A percentile compares a stretch with the other conserved stretches of the same genome.
Conservation (phyloP, 2,113 vertebrate genomes). For the Tachuris rubrigastra region DNA sequence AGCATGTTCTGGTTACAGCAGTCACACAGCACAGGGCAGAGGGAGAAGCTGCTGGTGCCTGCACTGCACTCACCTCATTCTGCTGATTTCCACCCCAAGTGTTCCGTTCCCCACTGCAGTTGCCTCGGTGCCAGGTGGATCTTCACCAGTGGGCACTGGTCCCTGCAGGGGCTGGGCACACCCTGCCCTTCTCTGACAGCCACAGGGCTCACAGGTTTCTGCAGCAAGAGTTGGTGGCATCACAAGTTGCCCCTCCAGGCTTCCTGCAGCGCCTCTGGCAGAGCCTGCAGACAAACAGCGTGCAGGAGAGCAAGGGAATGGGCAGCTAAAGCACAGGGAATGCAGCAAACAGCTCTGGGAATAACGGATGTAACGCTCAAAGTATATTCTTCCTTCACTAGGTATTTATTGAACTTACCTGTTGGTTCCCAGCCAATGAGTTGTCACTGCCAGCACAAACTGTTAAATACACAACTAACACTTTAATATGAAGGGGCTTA, state of each 20-base stretch:
- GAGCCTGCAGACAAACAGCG: not conserved
- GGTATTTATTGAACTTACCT: not conserved
- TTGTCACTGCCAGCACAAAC: not conserved
- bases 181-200: not conserved
- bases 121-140: not conserved
- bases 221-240: not conserved
- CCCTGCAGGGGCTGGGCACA: not conserved
- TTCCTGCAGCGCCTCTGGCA: not conserved
- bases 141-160: not conserved
- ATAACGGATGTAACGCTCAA: not conserved
- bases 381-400: not conserved
- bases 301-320: not conserved
- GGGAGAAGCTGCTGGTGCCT: not conserved
- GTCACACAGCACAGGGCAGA: not conserved
- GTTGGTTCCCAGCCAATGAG: not conserved
- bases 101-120: not conserved
- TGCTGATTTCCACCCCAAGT: not conserved
- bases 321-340: not conserved
- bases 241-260: not conserved
- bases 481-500: not conserved
- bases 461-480: not conserved
- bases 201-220: not conserved
- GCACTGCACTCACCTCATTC: not conserved
- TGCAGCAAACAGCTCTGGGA: not conserved
- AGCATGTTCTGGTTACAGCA: not conserved